phyloP scores from a whole-genome alignment of 2,113 vertebrate genomes.

The Neogobius melanostomus region DNA sequence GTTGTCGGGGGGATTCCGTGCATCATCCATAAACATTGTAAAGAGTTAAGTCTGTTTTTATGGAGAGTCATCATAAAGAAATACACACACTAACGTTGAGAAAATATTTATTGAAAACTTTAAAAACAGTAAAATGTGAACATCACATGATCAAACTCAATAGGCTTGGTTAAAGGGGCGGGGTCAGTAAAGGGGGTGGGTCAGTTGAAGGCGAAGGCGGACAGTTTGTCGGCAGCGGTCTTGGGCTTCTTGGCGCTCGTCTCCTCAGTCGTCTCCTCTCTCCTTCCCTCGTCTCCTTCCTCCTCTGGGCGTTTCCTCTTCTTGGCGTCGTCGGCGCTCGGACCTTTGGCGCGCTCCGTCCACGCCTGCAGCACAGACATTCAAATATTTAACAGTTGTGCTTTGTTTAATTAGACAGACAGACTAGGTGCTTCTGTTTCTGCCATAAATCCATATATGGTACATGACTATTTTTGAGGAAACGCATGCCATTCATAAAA shows the following conservation, averaged over 20 bases:
- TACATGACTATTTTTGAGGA: too few species aligned
- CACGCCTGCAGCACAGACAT: slow-evolving; percentile 73
- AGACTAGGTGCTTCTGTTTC: too few species aligned
- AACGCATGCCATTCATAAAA: too few species aligned
- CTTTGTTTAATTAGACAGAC: too few species aligned
- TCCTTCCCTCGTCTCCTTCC: slow-evolving; percentile 38
- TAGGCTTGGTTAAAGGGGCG: too few species aligned
- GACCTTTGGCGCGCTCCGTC: slow-evolving; percentile 85
- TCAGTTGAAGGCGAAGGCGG: slow-evolving; percentile 87
- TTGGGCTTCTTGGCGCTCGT: slow-evolving; percentile 81
- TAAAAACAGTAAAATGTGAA: slow-evolving; percentile 25
- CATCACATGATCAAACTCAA: neutral
- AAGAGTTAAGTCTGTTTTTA: too few species aligned
- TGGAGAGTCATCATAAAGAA: too few species aligned
- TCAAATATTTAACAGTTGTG: neutral
- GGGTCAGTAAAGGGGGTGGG: slow-evolving; percentile 46
- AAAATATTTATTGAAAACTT: slow-evolving; percentile 51
- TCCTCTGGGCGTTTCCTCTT: slow-evolving; percentile 79
- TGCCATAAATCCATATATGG: too few species aligned
- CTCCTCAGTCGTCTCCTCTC: slow-evolving; percentile 55
- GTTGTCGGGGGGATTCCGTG: too few species aligned
- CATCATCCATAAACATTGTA: too few species aligned
- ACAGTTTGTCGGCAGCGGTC: slow-evolving; percentile 77
- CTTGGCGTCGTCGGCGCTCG: slow-evolving; percentile 75
- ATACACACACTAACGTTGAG: neutral